These are phyloP conservation scores for Jaculus jaculus DNA, from an alignment of 2,113 vertebrate genomes.

Conservation along the genomic window DNA sequence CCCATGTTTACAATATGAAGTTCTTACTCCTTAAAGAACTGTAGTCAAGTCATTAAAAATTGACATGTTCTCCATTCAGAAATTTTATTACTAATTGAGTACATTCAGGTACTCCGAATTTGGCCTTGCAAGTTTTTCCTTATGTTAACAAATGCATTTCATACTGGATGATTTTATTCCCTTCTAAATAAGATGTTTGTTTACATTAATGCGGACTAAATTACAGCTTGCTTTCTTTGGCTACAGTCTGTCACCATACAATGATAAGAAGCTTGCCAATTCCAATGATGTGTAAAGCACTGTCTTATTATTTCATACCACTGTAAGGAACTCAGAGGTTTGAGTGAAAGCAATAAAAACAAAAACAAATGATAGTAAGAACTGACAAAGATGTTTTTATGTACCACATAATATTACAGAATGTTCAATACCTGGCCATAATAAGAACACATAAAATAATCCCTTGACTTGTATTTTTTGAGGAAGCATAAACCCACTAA, in stretches of 20 bases:
- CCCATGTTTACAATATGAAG: neutral
- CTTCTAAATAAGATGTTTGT: conserved; percentile 58
- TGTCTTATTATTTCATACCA: conserved; percentile 19
- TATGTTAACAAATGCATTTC: conserved; percentile 44
- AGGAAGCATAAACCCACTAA: conserved; percentile 24
- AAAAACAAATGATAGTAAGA: neutral
- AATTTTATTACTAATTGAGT: neutral
- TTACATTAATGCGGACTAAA: conserved; percentile 53
- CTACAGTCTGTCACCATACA: conserved; percentile 31
- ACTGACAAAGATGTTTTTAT: conserved; percentile 11
- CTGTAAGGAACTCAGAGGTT: neutral
- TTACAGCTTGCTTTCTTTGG: conserved; percentile 54
- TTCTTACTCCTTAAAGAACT: neutral
- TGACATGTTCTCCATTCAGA: neutral
- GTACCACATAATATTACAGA: neutral
- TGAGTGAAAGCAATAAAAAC: neutral
- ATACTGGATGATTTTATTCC: conserved; percentile 33
- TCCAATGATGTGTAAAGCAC: neutral
- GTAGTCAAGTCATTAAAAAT: neutral
- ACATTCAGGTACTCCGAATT: conserved; percentile 20
- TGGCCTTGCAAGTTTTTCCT: conserved; percentile 32
- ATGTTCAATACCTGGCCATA: neutral
- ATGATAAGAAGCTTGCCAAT: conserved; percentile 8
- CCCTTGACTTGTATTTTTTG: conserved; percentile 2
- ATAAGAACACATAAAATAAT: neutral